phyloP scores from a whole-genome alignment of 2,797 vertebrate genomes.

The Argentina silus region DNA sequence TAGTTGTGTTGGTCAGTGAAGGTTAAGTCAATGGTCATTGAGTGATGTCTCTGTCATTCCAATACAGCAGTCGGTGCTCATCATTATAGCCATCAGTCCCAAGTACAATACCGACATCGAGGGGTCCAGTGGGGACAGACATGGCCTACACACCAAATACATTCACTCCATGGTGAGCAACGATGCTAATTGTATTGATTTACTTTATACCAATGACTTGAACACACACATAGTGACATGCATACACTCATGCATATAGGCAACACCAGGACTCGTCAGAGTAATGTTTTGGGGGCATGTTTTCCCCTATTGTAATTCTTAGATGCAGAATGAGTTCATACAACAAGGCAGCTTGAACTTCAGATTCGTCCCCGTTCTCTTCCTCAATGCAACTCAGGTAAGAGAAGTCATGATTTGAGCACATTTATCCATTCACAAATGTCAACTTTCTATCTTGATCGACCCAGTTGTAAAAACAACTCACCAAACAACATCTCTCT shows the following conservation, averaged over 20 bases:
- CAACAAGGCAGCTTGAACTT: conserved; percentile 93
- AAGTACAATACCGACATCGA: conserved; percentile 90
- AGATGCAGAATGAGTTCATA: conserved; percentile 93
- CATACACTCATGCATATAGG: no score
- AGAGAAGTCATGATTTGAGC: conserved; percentile 36
- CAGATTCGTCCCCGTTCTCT: conserved; percentile 91
- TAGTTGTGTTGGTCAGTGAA: background rate
- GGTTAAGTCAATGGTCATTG: conserved; percentile 2
- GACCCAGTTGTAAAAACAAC: no score
- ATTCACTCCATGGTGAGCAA: conserved; percentile 87
- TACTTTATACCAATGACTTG: background rate
- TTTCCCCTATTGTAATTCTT: conserved; percentile 16
- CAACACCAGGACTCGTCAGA: no score
- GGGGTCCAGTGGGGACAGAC: conserved; percentile 79
- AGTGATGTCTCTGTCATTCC: conserved; percentile 2
- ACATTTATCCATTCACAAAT: background rate
- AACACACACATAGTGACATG: background rate
- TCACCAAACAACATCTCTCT: background rate
- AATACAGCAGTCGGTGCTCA: conserved; percentile 84
- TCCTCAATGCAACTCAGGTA: conserved; percentile 85
- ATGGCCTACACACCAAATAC: conserved; percentile 88
- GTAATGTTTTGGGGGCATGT: no score
- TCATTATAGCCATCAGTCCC: conserved; percentile 92
- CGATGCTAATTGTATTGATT: background rate
- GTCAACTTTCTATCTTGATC: background rate